Conservation (phyloP, 2,113 vertebrate species). For the Regulus satrapa region DNA sequence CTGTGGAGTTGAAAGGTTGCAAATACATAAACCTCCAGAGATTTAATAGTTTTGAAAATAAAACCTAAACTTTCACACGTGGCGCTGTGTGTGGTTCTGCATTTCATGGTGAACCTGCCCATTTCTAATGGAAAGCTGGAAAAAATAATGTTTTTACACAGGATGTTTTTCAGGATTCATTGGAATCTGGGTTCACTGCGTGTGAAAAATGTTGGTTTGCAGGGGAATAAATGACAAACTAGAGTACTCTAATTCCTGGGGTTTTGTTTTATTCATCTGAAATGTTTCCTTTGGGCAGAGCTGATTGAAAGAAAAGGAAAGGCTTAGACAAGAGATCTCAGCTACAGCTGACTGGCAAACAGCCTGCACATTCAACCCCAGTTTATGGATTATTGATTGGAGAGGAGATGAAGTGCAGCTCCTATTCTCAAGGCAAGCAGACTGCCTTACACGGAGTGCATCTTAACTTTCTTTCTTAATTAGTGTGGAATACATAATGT, state of each 20-base stretch:
- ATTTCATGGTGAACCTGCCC: not conserved
- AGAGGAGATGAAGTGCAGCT: slow-evolving; percentile 38
- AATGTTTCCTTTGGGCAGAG: not conserved
- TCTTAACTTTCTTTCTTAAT: slow-evolving; percentile 53
- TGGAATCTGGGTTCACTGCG: not conserved
- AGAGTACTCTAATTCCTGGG: not conserved
- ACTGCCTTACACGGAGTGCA: slow-evolving; percentile 17
- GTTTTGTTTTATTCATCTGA: not conserved
- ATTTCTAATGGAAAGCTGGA: not conserved
- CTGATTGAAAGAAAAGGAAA: not conserved
- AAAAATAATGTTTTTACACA: accelerated
- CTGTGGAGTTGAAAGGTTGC: not conserved
- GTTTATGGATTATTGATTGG: slow-evolving; percentile 67
- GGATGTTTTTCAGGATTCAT: not conserved
- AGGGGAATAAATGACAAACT: not conserved
- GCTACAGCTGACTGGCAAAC: slow-evolving; percentile 15
- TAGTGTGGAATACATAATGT: slow-evolving; percentile 4
- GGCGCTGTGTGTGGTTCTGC: accelerated
- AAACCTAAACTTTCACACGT: not conserved
- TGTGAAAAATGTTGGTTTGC: not conserved
- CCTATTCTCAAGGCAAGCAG: slow-evolving; percentile 7
- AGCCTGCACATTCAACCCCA: slow-evolving; percentile 17
- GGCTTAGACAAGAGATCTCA: not conserved
- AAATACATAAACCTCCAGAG: not conserved
- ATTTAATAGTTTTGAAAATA: not conserved